phyloP scores from a whole-genome alignment of 1,140 invertebrate genomes.

The Psilanteris sp. region DNA sequence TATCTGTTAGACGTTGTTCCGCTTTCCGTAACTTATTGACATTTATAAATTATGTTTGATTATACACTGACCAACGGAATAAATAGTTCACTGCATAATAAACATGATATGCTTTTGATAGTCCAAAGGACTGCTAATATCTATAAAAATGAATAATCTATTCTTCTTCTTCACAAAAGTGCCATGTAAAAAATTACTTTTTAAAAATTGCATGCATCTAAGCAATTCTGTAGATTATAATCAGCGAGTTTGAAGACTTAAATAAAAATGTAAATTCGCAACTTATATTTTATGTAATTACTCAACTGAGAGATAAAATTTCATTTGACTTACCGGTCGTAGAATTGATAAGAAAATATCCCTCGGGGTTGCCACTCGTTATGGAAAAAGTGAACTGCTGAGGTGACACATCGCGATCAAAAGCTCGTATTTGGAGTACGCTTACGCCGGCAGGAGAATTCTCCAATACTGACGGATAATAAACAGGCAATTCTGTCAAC shows the following conservation, averaged over 20 bases:
- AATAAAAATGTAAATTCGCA: too few relatives aligned
- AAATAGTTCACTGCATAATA: conserved; percentile 12
- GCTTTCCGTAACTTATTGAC: conserved; percentile 49
- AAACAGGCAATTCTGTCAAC: conserved; percentile 90
- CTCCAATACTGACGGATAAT: conserved; percentile 90
- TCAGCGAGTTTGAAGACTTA: too few relatives aligned
- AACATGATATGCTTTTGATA: neutral
- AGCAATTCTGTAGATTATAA: too few relatives aligned
- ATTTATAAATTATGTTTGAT: conserved; percentile 42
- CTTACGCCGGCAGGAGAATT: conserved; percentile 87
- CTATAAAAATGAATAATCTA: too few relatives aligned
- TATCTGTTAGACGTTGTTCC: conserved; percentile 10
- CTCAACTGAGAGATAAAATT: conserved; percentile 1
- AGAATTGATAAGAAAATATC: conserved; percentile 92
- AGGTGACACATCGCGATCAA: conserved; percentile 87
- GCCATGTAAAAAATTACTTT: too few relatives aligned
- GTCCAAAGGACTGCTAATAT: too few relatives aligned
- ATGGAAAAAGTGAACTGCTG: conserved; percentile 89
- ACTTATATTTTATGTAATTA: too few relatives aligned
- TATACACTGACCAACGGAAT: too few relatives aligned
- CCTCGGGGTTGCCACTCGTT: conserved; percentile 93
- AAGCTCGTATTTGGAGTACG: conserved; percentile 88
- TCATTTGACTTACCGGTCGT: conserved; percentile 85
- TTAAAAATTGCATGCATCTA: too few relatives aligned
- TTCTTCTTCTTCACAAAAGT: too few relatives aligned